Evolutionary conservation across 2,797 vertebrate species (phyloP).

Genomic region (Chelmon rostratus): DNA sequence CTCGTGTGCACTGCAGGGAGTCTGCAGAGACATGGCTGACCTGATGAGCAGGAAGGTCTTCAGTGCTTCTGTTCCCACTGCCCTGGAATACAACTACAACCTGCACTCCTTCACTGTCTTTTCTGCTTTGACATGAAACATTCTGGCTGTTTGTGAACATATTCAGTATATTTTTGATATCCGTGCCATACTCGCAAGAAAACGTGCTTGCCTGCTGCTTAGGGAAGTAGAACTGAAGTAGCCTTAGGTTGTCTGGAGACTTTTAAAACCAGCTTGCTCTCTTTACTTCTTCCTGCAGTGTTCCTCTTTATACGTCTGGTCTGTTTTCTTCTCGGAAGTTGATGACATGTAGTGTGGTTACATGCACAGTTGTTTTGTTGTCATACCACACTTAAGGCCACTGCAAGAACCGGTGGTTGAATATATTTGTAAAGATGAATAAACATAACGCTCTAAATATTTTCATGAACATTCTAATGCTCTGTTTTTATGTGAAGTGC

Average conservation of each 20-base stretch:
- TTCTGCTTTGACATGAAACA: not conserved
- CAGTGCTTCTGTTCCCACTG: not conserved
- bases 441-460: constrained; percentile 3
- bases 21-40: constrained; percentile 28
- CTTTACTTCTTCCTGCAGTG: constrained; percentile 16
- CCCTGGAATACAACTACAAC: constrained; percentile 7
- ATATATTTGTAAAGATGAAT: not conserved
- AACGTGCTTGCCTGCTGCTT: constrained; percentile 9
- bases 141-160: not conserved
- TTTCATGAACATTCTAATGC: no score
- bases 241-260: constrained; percentile 10
- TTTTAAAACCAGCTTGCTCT: not conserved
- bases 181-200: not conserved
- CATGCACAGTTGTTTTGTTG: constrained; percentile 21
- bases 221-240: not conserved
- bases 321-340: constrained; percentile 6
- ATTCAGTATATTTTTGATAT: not conserved
- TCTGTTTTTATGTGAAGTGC: not conserved
- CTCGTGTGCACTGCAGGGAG: constrained; percentile 15
- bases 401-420: constrained; percentile 2
- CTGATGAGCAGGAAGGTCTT: constrained; percentile 35
- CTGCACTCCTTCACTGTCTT: not conserved
- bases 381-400: not conserved
- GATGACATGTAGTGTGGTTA: constrained; percentile 19
- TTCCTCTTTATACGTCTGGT: constrained; percentile 5